Evolutionary conservation across 2,797 vertebrate genomes (phyloP), one percentile per base, ranked within the genome.

Genomic region (Enteromius trimaculatus): DNA sequence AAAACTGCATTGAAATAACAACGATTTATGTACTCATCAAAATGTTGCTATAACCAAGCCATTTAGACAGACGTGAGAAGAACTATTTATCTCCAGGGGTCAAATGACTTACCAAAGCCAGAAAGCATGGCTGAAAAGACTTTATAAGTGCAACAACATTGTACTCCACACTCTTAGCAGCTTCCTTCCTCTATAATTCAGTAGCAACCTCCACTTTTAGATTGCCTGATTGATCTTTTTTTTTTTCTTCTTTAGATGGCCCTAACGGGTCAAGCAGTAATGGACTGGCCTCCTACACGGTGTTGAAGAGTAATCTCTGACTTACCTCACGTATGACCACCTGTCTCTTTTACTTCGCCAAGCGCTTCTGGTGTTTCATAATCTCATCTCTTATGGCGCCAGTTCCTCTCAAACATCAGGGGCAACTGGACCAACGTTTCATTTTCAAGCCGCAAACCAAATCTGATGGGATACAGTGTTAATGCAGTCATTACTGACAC

Each of bases 241-340:
- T 87, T 87, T 29, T 39, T 21, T 51, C n/a, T 86, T 88, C 77
- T 88, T 80, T 81, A 71, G 89, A 88, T 89, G 89, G 91, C 90
- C 90, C 84, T 86, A 64, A 44, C 19, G 85, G 91, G 92, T 92
- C 90, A 89, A 6, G 58, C 88, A 82, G 86, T 93, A 93, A 93
- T 91, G 88, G 87, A 90, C 89, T 88, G 23, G 80, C 89, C 92
- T 92, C 91, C 92, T 90, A 91, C 89, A 88, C 91, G 83, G 85
- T 89, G 89, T 87, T 91, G 87, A 31, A 88, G 85, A 34, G 82
- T 90, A 90, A 90, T 91, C 88, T 91, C 84, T 71, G 74, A 55
- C 70, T 78, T 55, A 88, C 87, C 62, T 83, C 51, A 69, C 47
- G 70, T 77, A 68, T 66, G 72, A 77, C 74, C 80, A 69, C 37